A percentile compares a stretch with the other conserved stretches of the same genome.
Conservation (phyloP, 2,797 vertebrate genomes). For the Zalophus californianus region DNA sequence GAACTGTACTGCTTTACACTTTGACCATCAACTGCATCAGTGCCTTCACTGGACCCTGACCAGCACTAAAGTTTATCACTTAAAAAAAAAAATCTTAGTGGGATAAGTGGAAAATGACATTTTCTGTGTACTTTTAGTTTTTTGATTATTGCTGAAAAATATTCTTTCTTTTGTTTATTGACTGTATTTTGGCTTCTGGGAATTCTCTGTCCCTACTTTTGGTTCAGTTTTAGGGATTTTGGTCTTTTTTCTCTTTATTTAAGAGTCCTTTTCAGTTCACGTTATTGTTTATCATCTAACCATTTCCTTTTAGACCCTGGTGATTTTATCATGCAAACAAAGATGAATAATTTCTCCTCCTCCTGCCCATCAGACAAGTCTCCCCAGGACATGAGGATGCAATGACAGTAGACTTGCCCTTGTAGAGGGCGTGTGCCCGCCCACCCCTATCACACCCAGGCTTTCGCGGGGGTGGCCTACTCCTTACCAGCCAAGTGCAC, state of each 20-base stretch:
- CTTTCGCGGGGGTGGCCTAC: fast-evolving
- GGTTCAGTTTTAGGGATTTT: neutral
- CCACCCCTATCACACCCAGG: too few species aligned
- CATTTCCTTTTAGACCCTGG: neutral
- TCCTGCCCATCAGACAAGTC: neutral
- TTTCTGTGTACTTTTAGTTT: neutral
- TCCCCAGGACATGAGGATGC: fast-evolving
- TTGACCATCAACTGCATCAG: neutral
- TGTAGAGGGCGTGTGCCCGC: fast-evolving
- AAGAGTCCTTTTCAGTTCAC: neutral
- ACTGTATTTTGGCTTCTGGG: neutral
- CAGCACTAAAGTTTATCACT: neutral
- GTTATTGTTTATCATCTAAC: neutral
- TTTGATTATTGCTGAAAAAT: neutral
- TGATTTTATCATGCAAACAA: neutral
- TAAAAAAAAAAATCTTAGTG: neutral
- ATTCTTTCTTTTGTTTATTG: constrained; percentile 18
- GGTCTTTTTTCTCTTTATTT: neutral
- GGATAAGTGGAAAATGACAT: neutral
- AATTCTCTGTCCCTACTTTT: neutral
- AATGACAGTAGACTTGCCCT: neutral
- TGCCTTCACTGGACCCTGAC: neutral
- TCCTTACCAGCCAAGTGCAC: constrained; percentile 94
- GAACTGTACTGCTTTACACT: neutral
- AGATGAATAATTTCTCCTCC: neutral